phyloP scores from a whole-genome alignment of 2,797 vertebrate genomes.

The Chaenodraco wilsoni region DNA sequence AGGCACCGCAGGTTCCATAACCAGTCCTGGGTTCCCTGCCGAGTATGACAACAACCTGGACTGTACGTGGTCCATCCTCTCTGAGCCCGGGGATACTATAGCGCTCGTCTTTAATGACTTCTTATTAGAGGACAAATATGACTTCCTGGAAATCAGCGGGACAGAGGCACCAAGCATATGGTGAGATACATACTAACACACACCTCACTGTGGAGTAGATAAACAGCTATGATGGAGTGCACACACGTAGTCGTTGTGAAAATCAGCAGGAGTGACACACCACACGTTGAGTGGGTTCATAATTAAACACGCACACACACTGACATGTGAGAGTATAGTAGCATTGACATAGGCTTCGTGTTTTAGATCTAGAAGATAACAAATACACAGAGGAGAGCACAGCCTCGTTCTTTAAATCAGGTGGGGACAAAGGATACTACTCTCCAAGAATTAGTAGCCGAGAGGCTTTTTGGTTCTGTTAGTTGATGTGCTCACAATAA shows the following conservation, averaged over 20 bases:
- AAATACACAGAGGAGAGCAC: not conserved
- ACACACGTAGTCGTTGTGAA: conserved; percentile 8
- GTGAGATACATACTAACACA: conserved; percentile 81
- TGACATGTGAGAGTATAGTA: conserved; percentile 22
- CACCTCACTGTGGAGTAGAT: not conserved
- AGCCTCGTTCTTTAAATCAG: conserved; percentile 13
- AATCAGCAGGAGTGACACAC: conserved; percentile 25
- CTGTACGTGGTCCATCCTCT: conserved; percentile 96
- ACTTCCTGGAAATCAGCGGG: conserved; percentile 98
- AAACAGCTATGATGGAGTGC: conserved; percentile 3
- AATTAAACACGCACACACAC: conserved; percentile 6
- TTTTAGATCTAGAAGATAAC: conserved; percentile 2
- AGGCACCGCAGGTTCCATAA: conserved; percentile 93
- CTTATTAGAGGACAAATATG: conserved; percentile 96
- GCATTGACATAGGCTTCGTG: not conserved
- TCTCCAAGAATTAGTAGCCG: conserved; percentile 17
- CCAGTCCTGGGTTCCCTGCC: conserved; percentile 93
- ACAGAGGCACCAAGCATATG: conserved; percentile 98
- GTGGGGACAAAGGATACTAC: conserved; percentile 1
- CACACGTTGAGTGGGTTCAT: conserved; percentile 5
- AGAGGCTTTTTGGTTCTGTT: conserved; percentile 23
- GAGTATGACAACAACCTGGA: conserved; percentile 98
- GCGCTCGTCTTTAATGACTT: conserved; percentile 97
- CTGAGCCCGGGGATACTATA: conserved; percentile 97
- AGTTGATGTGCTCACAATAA: conserved; percentile 34